Conservation (phyloP, 92 coral and sea anemone genomes). For the Phenganax subtilis region DNA sequence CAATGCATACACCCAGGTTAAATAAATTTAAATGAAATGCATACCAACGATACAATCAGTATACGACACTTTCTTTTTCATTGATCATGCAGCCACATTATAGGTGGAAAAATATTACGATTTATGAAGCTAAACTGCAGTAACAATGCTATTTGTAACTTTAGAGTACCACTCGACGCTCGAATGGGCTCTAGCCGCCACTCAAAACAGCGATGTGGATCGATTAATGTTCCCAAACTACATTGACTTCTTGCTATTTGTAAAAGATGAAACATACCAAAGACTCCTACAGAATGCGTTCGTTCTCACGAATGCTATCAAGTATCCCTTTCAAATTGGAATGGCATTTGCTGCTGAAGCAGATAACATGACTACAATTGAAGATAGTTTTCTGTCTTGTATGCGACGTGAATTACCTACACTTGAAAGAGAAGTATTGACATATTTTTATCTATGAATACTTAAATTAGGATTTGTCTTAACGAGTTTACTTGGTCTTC, state of each 20-base stretch:
- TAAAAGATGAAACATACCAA: neutral
- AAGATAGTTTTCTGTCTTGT: neutral
- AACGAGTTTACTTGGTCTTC: too few species aligned
- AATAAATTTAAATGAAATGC: neutral
- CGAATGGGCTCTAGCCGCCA: neutral
- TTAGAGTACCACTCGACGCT: constrained; percentile 8
- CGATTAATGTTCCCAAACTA: constrained; percentile 28
- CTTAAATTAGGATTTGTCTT: too few species aligned
- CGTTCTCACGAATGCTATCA: constrained; percentile 23
- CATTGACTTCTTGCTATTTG: constrained; percentile 18
- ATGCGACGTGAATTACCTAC: constrained; percentile 2
- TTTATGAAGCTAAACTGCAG: neutral
- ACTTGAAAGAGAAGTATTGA: constrained; percentile 25
- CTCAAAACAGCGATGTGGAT: neutral
- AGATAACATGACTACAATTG: neutral
- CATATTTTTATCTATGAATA: constrained; percentile 22
- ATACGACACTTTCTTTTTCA: constrained; percentile 16
- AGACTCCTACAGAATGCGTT: neutral
- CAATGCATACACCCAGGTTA: too few species aligned
- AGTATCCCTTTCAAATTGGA: constrained; percentile 35
- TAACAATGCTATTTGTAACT: neutral
- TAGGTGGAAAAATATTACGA: constrained; percentile 36
- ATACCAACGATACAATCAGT: neutral
- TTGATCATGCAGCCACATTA: too few species aligned
- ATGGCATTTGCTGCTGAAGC: constrained; percentile 16